Percentiles rank a stretch among this genome's conserved stretches.
Conservation (phyloP, 2,113 vertebrate species). For the Propithecus coquereli region DNA sequence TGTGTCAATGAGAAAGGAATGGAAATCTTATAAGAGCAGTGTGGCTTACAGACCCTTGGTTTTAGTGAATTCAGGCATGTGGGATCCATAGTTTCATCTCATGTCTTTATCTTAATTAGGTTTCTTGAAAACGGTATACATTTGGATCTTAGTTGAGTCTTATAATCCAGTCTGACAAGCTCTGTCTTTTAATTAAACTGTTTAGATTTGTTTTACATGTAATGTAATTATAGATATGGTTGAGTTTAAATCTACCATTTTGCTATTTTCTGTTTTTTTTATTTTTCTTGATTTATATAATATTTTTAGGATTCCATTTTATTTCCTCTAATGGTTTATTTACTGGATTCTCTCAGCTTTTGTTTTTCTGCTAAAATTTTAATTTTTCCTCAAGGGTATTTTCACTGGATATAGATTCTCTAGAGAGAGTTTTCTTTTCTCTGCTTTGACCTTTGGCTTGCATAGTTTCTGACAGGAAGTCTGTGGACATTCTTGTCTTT, state of each 20-base stretch:
- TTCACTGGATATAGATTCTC: not conserved
- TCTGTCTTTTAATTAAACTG: conserved; percentile 26
- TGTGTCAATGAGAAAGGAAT: conserved; percentile 45
- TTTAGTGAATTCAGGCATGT: conserved; percentile 59
- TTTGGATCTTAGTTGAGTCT: not conserved
- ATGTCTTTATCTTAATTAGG: not conserved
- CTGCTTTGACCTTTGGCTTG: not conserved
- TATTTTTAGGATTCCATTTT: not conserved
- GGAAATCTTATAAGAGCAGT: conserved; percentile 21
- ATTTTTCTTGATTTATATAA: conserved; percentile 9
- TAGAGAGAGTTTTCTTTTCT: not conserved
- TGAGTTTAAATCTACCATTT: conserved; percentile 8
- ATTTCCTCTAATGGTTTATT: not conserved
- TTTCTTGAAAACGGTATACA: not conserved
- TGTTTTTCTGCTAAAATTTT: not conserved
- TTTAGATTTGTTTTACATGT: not conserved
- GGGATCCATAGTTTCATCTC: conserved; percentile 67
- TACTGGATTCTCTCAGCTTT: not conserved
- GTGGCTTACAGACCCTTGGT: conserved; percentile 46
- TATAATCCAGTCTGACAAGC: not conserved
- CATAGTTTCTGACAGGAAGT: not conserved
- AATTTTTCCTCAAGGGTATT: not conserved
- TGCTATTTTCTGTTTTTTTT: not conserved
- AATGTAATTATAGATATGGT: not conserved
- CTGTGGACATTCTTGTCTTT: not conserved